A percentile compares a stretch with the other conserved stretches of the same genome.
Evolutionary conservation across 92 coral and sea anemone species (phyloP).

Genomic region (Scolanthus callimorphus): DNA sequence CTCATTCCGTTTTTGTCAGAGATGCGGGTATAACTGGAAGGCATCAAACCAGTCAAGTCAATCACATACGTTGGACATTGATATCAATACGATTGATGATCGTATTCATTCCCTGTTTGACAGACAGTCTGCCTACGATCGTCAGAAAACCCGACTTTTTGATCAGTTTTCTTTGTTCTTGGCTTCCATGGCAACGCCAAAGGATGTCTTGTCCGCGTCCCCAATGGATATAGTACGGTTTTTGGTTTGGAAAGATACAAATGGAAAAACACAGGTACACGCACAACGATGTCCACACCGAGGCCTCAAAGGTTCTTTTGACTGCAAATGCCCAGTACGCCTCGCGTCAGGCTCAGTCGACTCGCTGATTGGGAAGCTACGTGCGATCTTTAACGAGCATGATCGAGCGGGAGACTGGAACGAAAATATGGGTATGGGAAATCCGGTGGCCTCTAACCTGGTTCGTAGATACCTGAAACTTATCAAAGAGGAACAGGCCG

Average conservation of each 20-base stretch:
- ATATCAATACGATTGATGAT: conserved; percentile 15
- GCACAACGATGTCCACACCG: conserved; percentile 1
- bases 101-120: conserved; percentile 2
- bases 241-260: conserved; percentile 24
- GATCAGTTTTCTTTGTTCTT: conserved; percentile 9
- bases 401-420: conserved; percentile 42
- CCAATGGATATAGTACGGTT: conserved; percentile 28
- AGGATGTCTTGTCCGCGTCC: conserved; percentile 15
- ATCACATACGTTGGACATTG: conserved; percentile 6
- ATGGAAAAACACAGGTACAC: conserved; percentile 25
- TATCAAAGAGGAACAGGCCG: conserved; percentile 46
- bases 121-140: conserved; percentile 18
- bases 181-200: conserved; percentile 19
- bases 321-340: conserved; percentile 21
- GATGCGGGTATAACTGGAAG: conserved; percentile 23
- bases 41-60: background rate
- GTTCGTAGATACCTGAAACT: conserved; percentile 28
- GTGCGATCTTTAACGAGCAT: conserved; percentile 33
- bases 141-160: conserved; percentile 27
- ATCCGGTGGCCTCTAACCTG: conserved; percentile 28
- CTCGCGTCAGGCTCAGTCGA: conserved; percentile 44
- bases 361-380: conserved; percentile 41
- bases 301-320: conserved; percentile 9
- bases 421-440: conserved; percentile 22
- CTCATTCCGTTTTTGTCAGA: conserved; percentile 28